phyloP scores from a whole-genome alignment of 2,797 vertebrate species.

The Coranthus polyacanthus region DNA sequence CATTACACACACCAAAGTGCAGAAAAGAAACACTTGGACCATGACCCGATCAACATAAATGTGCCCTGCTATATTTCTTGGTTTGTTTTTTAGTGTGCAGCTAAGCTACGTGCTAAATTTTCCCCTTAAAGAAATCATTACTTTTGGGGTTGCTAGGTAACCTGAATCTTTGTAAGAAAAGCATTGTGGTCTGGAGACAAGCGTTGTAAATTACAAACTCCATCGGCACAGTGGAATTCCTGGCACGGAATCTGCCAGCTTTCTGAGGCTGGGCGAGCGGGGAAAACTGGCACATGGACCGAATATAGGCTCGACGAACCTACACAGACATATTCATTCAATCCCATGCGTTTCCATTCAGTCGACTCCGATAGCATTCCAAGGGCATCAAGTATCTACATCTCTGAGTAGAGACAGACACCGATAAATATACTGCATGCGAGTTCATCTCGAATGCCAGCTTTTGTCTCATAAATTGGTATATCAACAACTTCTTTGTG shows the following conservation, averaged over 20 bases:
- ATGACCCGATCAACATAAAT: conserved; percentile 1
- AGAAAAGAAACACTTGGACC: too few relatives aligned
- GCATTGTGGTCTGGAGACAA: conserved; percentile 81
- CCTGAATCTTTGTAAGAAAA: conserved; percentile 76
- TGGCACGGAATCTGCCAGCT: conserved; percentile 54
- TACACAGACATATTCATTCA: neutral
- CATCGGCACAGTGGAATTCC: conserved; percentile 75
- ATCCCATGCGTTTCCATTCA: neutral
- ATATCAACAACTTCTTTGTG: conserved; percentile 40
- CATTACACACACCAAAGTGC: too few relatives aligned
- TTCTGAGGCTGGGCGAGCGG: conserved; percentile 47
- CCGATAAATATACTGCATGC: neutral
- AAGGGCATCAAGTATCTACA: neutral
- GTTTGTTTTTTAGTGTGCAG: conserved; percentile 28
- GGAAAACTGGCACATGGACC: conserved; percentile 53
- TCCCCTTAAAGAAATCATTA: conserved; percentile 72
- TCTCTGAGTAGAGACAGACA: conserved; percentile 2
- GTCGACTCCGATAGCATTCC: neutral
- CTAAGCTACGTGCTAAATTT: conserved; percentile 49
- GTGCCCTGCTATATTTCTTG: conserved; percentile 11
- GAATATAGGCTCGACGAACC: conserved; percentile 8
- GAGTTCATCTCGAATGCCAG: conserved; percentile 16
- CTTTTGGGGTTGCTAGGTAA: conserved; percentile 81
- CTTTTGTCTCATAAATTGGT: conserved; percentile 11
- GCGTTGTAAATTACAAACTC: conserved; percentile 84